Evolutionary conservation across 1,140 invertebrate species (phyloP), one percentile per base, ranked within the genome.

Genomic region (Maconellicoccus hirsutus): DNA sequence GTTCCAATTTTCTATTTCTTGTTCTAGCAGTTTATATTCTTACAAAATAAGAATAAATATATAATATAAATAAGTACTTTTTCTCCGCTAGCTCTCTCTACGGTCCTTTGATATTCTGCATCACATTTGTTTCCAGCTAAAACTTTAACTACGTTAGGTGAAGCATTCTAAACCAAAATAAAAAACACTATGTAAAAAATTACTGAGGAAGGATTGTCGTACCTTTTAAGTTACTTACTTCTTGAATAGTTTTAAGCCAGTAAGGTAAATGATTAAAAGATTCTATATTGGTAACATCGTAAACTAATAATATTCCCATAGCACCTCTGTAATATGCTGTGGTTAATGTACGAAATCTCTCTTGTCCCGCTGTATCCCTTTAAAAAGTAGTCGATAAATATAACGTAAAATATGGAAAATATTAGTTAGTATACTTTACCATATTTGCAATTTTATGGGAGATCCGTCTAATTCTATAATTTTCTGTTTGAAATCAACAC

Each of bases 401-500:
- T 52, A 8, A 63, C 8, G 6, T n/a, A 23, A 63, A 38, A 7
- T 38, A 7, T 38, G 14, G 33, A 38, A 38, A 14, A 7, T 38
- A 16, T 52, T 16, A 52, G 42, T 4, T 16, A 52, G 4, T 52
- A 16, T 8, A 52, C 89, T 82, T n/a, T 86, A 92, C 91, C 91
- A 94, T 78, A 94, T 92, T 82, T 94, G 92, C 63, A 93, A 81
- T 80, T 93, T 93, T 72, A 93, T 88, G 70, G 87, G 90, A 70
- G 87, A 88, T 2, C 90, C 91, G 78, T 92, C 89, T 73, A 94
- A 80, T 78, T 91, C 89, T 74, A 93, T 89, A 72, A 92, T 90
- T 80, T 93, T 93, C 79, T 93, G 90, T 81, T 93, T 94, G 78
- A 93, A 93, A 81, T 94, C 92, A 78, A 94, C 92, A 74, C 91